Evolutionary conservation across 2,113 vertebrate genomes (phyloP).

Genomic region (Donacobius atricapilla): DNA sequence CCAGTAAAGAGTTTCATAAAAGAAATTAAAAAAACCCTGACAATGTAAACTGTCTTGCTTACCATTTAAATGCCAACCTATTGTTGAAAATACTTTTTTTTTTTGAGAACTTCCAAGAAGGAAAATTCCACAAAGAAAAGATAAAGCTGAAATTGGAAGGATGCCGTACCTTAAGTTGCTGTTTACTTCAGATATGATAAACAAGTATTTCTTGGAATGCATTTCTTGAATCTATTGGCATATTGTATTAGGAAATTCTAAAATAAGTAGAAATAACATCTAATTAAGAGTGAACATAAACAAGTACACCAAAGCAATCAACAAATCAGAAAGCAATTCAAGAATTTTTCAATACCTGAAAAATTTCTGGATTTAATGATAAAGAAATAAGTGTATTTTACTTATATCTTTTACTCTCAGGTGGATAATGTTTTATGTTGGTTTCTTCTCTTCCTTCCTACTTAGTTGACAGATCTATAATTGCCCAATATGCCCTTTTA

Average conservation of each 20-base stretch:
- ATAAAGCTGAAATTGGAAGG: neutral
- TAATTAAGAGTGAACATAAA: neutral
- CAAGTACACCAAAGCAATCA: neutral
- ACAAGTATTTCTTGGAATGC: neutral
- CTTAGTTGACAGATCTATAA: neutral
- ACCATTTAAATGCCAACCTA: neutral
- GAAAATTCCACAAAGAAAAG: neutral
- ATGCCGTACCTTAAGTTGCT: neutral
- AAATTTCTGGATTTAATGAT: neutral
- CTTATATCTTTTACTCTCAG: neutral
- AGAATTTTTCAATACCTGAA: neutral
- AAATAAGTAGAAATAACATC: neutral
- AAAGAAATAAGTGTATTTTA: neutral
- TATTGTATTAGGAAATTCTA: neutral
- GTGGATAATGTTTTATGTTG: neutral
- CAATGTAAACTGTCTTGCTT: rapidly evolving
- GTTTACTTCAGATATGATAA: neutral
- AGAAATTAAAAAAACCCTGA: neutral
- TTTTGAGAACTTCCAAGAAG: neutral
- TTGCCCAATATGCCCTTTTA: neutral
- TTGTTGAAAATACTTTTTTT: neutral
- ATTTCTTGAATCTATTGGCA: neutral
- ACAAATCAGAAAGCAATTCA: neutral
- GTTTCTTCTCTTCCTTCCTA: neutral
- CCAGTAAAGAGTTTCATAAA: rapidly evolving